Evolutionary conservation across 2,113 vertebrate genomes (phyloP), one percentile per base, ranked within the genome.

Genomic region (Aythya baeri): DNA sequence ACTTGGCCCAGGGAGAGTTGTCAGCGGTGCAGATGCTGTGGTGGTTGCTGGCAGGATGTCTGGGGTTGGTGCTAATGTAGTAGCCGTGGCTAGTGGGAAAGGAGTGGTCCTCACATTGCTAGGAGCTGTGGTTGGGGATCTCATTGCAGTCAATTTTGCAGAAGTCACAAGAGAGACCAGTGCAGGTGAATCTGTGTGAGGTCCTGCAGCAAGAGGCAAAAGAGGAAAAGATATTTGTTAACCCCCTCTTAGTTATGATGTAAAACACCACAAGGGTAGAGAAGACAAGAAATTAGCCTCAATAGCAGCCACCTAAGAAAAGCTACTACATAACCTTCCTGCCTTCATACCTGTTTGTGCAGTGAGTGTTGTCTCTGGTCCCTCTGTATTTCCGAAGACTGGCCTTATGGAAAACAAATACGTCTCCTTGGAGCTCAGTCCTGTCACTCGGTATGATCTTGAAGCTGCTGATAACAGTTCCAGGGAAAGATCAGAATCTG

Each of bases 371-470:
- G 96, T 98, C 31, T 98, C 94, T 1, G 98, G 98, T 27, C 99
- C 99, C 57, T 98, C 96, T 0, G 58, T 96, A 15, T 98, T 98
- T 83, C 98, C 98, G 89, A 99, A 99, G 63, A 98, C 59, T 2
- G 99, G 98, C 79, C 96, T 97, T 91, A 99, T 98, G 86, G 98
- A 97, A 97, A 99, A 99, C 22, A 98, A 96, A 86, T 99, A 99
- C 0, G 83, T 98, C 90, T 98, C 97, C 49, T 98, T 97, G 91
- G 98, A 89, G 6, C 97, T 97, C 38, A 99, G 96, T 36, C 98
- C 94, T 16, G 29, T 78, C 54, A 99, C 98, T 89, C 97, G 98
- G 38, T 96, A 96, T 0, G 97, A 98, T 17, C 68, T 97, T 80
- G 98, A 97, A 76, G 92, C 90, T 67, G 97, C 97, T 3, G 98